Conservation (phyloP, 2,888 invertebrate species). For the Brachyptera risi region DNA sequence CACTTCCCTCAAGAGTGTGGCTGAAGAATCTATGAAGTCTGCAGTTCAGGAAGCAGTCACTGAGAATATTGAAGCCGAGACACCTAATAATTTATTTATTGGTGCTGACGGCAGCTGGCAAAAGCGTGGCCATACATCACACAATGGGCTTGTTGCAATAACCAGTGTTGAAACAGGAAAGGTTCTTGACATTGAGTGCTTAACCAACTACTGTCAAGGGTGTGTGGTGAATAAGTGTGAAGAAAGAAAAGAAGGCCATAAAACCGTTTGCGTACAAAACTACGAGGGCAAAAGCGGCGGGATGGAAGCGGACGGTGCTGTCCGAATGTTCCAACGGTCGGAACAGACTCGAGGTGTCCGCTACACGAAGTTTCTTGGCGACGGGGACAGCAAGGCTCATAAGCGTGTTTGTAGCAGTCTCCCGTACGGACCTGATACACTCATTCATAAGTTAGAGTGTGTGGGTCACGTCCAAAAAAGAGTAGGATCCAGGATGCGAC, state of each 20-base stretch:
- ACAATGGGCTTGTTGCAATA: constrained; percentile 16
- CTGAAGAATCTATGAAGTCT: background rate
- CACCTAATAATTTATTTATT: background rate
- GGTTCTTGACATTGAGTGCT: constrained; percentile 11
- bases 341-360: constrained; percentile 17
- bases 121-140: constrained; percentile 6
- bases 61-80: background rate
- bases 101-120: constrained; percentile 19
- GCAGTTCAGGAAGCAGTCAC: background rate
- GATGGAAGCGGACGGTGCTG: constrained; percentile 26
- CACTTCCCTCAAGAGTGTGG: background rate
- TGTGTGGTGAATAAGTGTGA: background rate
- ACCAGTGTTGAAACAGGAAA: constrained; percentile 5
- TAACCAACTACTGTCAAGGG: constrained; percentile 8
- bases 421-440: constrained; percentile 11
- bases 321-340: constrained; percentile 23
- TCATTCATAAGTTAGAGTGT: constrained; percentile 23
- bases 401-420: background rate
- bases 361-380: constrained; percentile 26
- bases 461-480: constrained; percentile 25
- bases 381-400: constrained; percentile 27
- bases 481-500: constrained; percentile 21
- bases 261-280: constrained; percentile 1
- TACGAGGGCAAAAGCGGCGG: constrained; percentile 19
- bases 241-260: no score